Evolutionary conservation across 2,888 invertebrate species (phyloP).

Genomic region (Operophtera brumata): DNA sequence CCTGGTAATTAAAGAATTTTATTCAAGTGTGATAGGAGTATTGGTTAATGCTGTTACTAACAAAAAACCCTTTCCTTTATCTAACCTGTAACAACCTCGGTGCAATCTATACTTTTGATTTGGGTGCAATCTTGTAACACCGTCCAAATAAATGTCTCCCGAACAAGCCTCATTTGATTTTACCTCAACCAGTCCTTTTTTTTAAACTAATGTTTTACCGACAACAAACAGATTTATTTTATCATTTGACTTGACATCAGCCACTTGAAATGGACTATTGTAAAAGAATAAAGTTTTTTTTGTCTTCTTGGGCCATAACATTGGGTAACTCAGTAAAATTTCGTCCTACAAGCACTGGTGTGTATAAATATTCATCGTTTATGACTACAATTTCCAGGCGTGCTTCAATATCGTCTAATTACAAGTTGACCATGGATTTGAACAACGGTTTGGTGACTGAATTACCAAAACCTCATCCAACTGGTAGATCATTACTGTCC

Average conservation of each 20-base stretch:
- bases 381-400: too few species aligned
- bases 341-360: too few species aligned
- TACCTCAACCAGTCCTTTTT: neutral
- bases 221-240: neutral
- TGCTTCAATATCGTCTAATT: too few species aligned
- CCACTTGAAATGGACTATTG: neutral
- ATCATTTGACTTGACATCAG: neutral
- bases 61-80: neutral
- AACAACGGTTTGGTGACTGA: too few species aligned
- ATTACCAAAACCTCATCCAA: neutral
- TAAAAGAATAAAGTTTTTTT: neutral
- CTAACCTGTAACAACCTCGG: neutral
- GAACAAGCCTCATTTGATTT: neutral
- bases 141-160: neutral
- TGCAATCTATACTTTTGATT: slow-evolving; percentile 1
- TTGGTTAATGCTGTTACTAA: neutral
- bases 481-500: neutral
- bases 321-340: too few species aligned
- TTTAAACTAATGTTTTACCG: neutral
- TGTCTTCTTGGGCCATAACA: too few species aligned
- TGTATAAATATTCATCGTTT: too few species aligned
- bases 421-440: too few species aligned
- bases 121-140: neutral
- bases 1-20: too few species aligned
- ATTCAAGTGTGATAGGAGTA: too few species aligned